A percentile compares a stretch with the other conserved stretches of the same genome.
These are phyloP conservation scores for Drosophila formosana DNA, from an alignment of 2,888 invertebrate genomes.

Conservation along the genomic window DNA sequence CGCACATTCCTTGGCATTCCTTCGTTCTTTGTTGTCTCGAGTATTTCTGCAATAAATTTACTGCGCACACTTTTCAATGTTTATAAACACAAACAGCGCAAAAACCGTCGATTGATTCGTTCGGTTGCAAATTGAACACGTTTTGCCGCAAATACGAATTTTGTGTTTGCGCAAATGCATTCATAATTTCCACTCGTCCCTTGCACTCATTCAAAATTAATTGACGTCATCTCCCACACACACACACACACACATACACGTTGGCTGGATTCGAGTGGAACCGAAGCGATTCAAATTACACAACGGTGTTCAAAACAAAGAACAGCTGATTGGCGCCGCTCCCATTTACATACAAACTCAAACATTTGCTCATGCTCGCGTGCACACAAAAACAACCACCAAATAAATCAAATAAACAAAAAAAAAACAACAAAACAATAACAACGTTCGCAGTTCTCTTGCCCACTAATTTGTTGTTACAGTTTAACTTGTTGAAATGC, in stretches of 20 bases:
- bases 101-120: conserved; percentile 32
- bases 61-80: conserved; percentile 49
- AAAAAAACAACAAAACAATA: conserved; percentile 9
- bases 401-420: conserved; percentile 36
- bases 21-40: neutral
- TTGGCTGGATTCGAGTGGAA: conserved; percentile 4
- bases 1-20: conserved; percentile 43
- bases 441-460: conserved; percentile 24
- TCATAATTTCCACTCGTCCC: conserved; percentile 15
- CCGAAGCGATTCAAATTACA: conserved; percentile 45
- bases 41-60: conserved; percentile 41
- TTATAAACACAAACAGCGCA: conserved; percentile 44
- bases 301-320: conserved; percentile 70
- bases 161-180: conserved; percentile 32
- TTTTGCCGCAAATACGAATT: conserved; percentile 37
- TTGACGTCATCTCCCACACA: conserved; percentile 50
- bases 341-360: conserved; percentile 20
- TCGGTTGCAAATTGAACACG: conserved; percentile 50
- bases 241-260: conserved; percentile 4
- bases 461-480: conserved; percentile 40
- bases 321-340: conserved; percentile 67
- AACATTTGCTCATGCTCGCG: neutral
- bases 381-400: conserved; percentile 36
- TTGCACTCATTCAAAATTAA: conserved; percentile 19
- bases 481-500: conserved; percentile 66